These are phyloP conservation scores for Marcusenius ussheri DNA, from an alignment of 2,113 vertebrate genomes.

Conservation along the genomic window DNA sequence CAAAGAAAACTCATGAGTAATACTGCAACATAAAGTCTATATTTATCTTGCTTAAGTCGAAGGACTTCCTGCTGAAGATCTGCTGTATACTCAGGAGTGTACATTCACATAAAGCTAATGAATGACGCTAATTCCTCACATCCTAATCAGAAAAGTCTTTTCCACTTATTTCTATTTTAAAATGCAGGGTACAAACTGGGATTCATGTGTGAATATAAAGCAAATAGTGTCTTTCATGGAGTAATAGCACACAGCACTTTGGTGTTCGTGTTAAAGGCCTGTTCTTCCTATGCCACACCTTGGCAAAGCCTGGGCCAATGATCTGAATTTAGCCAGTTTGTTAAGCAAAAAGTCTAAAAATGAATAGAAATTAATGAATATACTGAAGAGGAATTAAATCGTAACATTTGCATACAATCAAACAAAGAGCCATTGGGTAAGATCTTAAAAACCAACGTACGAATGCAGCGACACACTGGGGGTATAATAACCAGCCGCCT, in stretches of 20 bases:
- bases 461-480: not conserved
- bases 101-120: slow-evolving; percentile 21
- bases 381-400: not conserved
- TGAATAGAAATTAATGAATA: not conserved
- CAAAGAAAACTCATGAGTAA: slow-evolving; percentile 22
- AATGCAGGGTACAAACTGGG: not conserved
- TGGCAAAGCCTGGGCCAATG: not conserved
- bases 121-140: slow-evolving; percentile 26
- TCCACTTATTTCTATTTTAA: not conserved
- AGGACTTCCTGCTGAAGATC: slow-evolving; percentile 28
- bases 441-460: not conserved
- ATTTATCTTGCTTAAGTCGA: slow-evolving; percentile 28
- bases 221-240: slow-evolving; percentile 24
- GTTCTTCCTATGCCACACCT: not conserved
- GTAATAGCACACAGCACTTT: not conserved
- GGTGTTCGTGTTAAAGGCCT: not conserved
- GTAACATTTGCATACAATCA: not conserved
- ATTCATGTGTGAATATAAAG: slow-evolving; percentile 1
- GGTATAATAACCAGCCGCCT: not conserved
- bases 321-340: not conserved
- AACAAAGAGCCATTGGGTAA: not conserved
- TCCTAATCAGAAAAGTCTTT: not conserved
- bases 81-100: slow-evolving; percentile 16
- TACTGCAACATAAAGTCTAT: slow-evolving; percentile 17
- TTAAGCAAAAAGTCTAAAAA: not conserved